phyloP scores from a whole-genome alignment of 23 tunicate species.

The Phallusia fumigata region DNA sequence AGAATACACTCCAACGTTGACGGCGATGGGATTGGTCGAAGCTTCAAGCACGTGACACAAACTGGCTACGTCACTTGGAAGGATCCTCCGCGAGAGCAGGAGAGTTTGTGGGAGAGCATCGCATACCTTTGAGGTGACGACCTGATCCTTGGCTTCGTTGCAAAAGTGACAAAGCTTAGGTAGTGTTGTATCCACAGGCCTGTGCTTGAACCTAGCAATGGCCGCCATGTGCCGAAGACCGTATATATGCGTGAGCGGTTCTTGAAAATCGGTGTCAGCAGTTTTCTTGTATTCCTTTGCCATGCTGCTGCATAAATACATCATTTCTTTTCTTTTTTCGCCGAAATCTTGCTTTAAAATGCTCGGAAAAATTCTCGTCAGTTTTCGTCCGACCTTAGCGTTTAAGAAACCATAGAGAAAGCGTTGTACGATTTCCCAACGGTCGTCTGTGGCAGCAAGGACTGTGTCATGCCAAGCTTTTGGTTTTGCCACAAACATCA shows the following conservation, averaged over 20 bases:
- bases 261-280: not conserved
- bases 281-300: not conserved
- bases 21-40: not conserved
- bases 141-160: not conserved
- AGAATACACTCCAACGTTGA: not conserved
- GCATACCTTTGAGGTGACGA: not conserved
- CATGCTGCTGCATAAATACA: not conserved
- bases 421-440: not conserved
- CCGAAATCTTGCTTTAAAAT: not conserved
- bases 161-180: conserved; percentile 1
- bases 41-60: not conserved
- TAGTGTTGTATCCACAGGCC: not conserved
- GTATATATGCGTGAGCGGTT: not conserved
- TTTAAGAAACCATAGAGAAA: not conserved
- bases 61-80: conserved; percentile 3
- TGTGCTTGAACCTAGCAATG: not conserved
- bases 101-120: not conserved
- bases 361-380: not conserved
- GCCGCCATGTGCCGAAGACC: not conserved
- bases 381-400: not conserved
- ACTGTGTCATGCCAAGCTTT: not conserved
- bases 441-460: not conserved
- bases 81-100: not conserved
- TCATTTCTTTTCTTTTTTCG: not conserved
- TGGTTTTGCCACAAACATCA: not conserved